A percentile compares a stretch with the other conserved stretches of the same genome.
Conservation (phyloP, 2,888 invertebrate species). For the Malthinus seriepunctatus region DNA sequence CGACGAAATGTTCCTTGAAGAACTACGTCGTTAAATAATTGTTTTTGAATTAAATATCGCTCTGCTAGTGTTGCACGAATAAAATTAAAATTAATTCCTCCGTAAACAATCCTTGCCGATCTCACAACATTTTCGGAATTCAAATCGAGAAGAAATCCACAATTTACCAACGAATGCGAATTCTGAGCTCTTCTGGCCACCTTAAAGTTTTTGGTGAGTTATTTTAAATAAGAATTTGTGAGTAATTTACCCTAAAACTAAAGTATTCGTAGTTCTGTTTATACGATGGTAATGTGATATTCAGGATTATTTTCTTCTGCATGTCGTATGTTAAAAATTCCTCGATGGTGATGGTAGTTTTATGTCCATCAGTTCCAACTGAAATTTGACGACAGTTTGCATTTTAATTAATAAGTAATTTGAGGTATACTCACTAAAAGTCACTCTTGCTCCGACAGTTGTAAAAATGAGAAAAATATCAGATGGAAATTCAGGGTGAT, state of each 20-base stretch:
- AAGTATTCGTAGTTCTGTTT: conserved; percentile 46
- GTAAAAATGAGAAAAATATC: conserved; percentile 70
- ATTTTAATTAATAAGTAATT: conserved; percentile 8
- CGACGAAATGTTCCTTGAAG: conserved; percentile 56
- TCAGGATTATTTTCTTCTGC: conserved; percentile 55
- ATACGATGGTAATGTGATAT: conserved; percentile 56
- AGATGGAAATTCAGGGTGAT: conserved; percentile 70
- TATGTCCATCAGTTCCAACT: not conserved
- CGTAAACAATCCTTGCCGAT: conserved; percentile 65
- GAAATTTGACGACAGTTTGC: conserved; percentile 2
- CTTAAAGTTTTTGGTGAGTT: conserved; percentile 56
- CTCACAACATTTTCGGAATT: conserved; percentile 53
- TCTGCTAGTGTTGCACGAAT: conserved; percentile 60
- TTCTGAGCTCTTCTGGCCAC: conserved; percentile 74
- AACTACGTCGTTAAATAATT: conserved; percentile 48
- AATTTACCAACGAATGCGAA: conserved; percentile 75
- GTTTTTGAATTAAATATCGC: conserved; percentile 52
- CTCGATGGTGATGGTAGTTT: conserved; percentile 33
- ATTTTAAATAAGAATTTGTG: conserved; percentile 51
- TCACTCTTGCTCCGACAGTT: conserved; percentile 61
- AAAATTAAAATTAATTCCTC: conserved; percentile 62
- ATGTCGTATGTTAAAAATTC: conserved; percentile 46
- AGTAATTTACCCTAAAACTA: conserved; percentile 43
- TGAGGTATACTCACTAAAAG: conserved; percentile 26
- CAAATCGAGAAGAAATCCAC: conserved; percentile 69